Evolutionary conservation across 2,797 vertebrate genomes (phyloP), one percentile per base, ranked within the genome.

Genomic region (Tinamus major): DNA sequence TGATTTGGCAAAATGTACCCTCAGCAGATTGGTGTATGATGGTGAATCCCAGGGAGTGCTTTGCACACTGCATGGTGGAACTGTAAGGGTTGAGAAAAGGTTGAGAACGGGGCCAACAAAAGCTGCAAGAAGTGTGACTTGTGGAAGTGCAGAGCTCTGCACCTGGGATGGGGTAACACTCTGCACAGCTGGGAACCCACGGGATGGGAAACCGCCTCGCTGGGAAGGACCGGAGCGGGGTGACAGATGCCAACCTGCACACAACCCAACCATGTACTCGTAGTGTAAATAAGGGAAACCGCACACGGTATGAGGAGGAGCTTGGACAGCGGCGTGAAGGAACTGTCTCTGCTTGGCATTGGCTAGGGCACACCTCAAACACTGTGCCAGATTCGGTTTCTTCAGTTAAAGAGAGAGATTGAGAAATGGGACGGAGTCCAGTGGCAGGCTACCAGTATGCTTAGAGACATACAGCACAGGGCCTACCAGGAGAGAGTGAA

Each of bases 61-160:
- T 59, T 65, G 49, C 44, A 56, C 0, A 1, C 19, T 0, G 1
- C 24, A 12, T 0, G 4, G 35, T 16, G 8, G 18, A 78, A 44
- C 41, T 84, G 18, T 44, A 76, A 75, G 10, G 24, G 9, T 41
- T 8, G 20, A 74, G 49, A 53, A 20, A 61, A 90, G 35, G 21
- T 65, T 61, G 26, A 56, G 35, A 20, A 74, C 29, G 75, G 18
- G n/a, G 26, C 10, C 26, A 55, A 68, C 8, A 68, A 68, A 67
- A 85, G 37, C 41, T 92, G 9, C 59, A 56, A 1, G n/a, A 56
- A 56, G 10, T 13, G 31, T n/a, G 55, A n/a, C 31, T 56, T 56
- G 55, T 18, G 12, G 2, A 89, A 72, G 23, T n/a, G 14, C 23
- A 74, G 59, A 67, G 65, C 16, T 87, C 24, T 70, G 33, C 23